Evolutionary conservation across 2,797 vertebrate genomes (phyloP), one percentile per base, ranked within the genome.

Genomic region (Microctenopoma steveboyesi): DNA sequence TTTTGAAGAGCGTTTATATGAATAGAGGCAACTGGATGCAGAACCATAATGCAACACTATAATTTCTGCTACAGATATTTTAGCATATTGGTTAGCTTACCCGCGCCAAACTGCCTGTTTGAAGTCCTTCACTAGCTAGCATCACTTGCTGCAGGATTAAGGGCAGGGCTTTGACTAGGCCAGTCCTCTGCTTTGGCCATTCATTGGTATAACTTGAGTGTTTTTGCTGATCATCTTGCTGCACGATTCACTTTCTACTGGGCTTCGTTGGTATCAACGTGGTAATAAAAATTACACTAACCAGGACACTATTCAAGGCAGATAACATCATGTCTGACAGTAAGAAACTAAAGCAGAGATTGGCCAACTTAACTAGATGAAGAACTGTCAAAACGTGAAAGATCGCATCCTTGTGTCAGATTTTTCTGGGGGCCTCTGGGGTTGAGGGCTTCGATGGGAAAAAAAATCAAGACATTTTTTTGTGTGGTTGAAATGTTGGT

Each of bases 351-450:
- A 18, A 60, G 30, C 22, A 43, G 46, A 66, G 39, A 40, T 16
- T 10, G 52, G 30, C 52, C 18, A 15, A 57, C 56, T 51, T 25
- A 22, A 27, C 48, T 40, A 56, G 12, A 70, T 73, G 56, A 45
- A 78, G 73, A 70, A 54, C 54, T 64, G 82, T 79, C 81, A 51
- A 81, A 81, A 85, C 47, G 52, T 73, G 68, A 78, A 72, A 83
- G 52, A 84, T 89, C n/a, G 5, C 88, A 83, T 84, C 70, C 53
- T 25, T 60, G 73, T 89, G 91, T 86, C 69, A 88, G 69, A 91
- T 92, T 82, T 92, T 81, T 89, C 64, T 7, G 5, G 45, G 40
- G 69, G 83, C 72, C 80, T 76, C 68, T 2, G 48, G 54, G 42
- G 47, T 4, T 42, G 53, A 18, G 55, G 16, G 12, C 42, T 7